phyloP scores from a whole-genome alignment of 2,797 vertebrate genomes.

The Anguilla pacifica region DNA sequence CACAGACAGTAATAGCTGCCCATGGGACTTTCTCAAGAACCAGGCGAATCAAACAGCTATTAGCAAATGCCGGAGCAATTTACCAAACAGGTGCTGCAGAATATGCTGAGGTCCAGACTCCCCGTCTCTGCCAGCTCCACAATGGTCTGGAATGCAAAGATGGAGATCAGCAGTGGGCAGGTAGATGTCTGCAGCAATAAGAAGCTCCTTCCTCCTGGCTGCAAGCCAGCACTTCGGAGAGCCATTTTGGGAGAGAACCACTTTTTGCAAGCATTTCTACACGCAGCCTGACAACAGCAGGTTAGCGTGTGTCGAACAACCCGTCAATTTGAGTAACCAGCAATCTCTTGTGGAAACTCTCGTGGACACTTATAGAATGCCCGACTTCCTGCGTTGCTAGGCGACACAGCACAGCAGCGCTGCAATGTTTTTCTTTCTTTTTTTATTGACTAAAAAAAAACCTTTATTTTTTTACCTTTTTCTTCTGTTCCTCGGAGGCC shows the following conservation, averaged over 20 bases:
- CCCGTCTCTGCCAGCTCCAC: conserved; percentile 98
- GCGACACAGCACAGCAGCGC: neutral
- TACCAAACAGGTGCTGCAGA: conserved; percentile 99
- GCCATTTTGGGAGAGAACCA: neutral
- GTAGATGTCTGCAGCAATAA: neutral
- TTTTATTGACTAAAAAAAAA: neutral
- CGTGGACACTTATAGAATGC: neutral
- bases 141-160: conserved; percentile 80
- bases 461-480: conserved; percentile 78
- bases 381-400: neutral
- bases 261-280: neutral
- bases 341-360: neutral
- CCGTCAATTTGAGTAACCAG: neutral
- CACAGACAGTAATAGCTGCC: neutral
- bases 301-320: neutral
- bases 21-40: neutral
- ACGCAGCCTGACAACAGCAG: neutral
- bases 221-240: neutral
- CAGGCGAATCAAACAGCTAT: neutral
- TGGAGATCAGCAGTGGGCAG: conserved; percentile 4
- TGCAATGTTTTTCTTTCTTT: neutral
- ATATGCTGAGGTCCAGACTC: conserved; percentile 97
- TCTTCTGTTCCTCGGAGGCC: conserved; percentile 98
- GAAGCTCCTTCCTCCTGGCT: neutral
- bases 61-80: conserved; percentile 28